A percentile compares a stretch with the other conserved stretches of the same genome.
Evolutionary conservation across 2,888 invertebrate genomes (phyloP).

Genomic region (Pemphredon lugubris): DNA sequence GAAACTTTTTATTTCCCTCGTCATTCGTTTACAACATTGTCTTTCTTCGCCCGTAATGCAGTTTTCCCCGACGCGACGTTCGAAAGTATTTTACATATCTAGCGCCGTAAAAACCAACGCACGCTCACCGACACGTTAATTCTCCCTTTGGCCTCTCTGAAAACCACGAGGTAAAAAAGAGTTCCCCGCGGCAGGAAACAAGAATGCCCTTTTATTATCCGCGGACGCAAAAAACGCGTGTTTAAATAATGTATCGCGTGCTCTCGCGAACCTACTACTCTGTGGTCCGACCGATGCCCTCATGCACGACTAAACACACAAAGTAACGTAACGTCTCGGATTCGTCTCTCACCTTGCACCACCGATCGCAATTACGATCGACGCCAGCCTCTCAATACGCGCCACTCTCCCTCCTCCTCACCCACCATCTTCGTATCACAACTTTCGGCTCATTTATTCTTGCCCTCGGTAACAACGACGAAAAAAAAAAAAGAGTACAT

Average conservation of each 20-base stretch:
- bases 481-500: no score
- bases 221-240: neutral
- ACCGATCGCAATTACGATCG: neutral
- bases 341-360: neutral
- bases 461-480: no score
- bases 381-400: no score
- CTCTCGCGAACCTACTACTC: neutral
- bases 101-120: no score
- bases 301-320: no score
- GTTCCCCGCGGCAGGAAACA: neutral
- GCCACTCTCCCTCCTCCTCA: neutral
- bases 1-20: neutral
- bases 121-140: no score
- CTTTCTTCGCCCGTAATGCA: no score
- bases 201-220: neutral
- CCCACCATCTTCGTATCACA: neutral
- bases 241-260: neutral
- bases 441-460: neutral
- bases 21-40: no score
- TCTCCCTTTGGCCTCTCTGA: neutral
- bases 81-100: no score
- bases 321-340: no score
- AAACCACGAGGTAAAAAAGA: neutral
- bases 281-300: no score
- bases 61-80: no score